Conservation (phyloP, 2,888 invertebrate species). For the Thymelicus lineola region DNA sequence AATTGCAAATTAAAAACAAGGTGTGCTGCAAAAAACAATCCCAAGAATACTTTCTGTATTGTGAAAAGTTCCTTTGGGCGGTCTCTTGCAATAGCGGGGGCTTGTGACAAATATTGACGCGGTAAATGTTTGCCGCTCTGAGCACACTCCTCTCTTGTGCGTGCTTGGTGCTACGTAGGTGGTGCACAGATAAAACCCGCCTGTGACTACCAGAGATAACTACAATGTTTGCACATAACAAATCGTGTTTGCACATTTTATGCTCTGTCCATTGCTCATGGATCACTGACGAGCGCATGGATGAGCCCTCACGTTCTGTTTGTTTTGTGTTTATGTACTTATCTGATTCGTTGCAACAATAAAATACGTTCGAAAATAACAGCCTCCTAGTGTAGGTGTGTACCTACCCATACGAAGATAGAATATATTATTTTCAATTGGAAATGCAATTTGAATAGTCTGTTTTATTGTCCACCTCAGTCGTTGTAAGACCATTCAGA, state of each 20-base stretch:
- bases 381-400: background rate
- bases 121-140: slow-evolving; percentile 74
- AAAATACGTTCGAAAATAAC: slow-evolving; percentile 10
- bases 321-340: slow-evolving; percentile 54
- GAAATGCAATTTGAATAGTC: slow-evolving; percentile 3
- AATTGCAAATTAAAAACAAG: slow-evolving; percentile 5
- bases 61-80: slow-evolving; percentile 46
- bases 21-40: background rate
- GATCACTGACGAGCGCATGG: slow-evolving; percentile 62
- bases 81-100: slow-evolving; percentile 66
- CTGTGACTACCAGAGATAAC: slow-evolving; percentile 64
- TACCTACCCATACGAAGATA: background rate
- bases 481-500: slow-evolving; percentile 15
- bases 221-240: slow-evolving; percentile 74
- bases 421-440: background rate
- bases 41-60: slow-evolving; percentile 11
- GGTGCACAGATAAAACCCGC: slow-evolving; percentile 64
- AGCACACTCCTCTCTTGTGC: slow-evolving; percentile 69
- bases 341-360: slow-evolving; percentile 31
- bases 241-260: slow-evolving; percentile 76
- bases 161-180: slow-evolving; percentile 56
- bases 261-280: slow-evolving; percentile 66
- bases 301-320: slow-evolving; percentile 78
- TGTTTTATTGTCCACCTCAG: slow-evolving; percentile 1
- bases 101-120: slow-evolving; percentile 77